phyloP scores from a whole-genome alignment of 2,113 vertebrate species.

The Ailuropoda melanoleuca region DNA sequence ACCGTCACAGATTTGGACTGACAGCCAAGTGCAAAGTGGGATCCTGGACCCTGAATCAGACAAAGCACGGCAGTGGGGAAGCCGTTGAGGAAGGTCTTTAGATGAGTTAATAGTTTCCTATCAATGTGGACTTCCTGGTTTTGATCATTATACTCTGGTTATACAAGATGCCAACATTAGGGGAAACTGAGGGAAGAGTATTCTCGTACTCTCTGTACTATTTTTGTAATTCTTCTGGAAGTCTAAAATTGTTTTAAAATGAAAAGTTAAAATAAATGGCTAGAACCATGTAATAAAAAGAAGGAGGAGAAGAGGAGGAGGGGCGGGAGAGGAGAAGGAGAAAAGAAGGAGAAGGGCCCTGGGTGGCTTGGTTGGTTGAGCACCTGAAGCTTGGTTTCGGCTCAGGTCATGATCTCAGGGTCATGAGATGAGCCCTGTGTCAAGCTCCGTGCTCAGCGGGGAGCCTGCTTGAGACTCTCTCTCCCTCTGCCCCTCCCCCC shows the following conservation, averaged over 20 bases:
- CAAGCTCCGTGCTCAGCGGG: not conserved
- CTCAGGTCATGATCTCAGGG: not conserved
- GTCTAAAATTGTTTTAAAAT: conserved; percentile 12
- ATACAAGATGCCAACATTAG: not conserved
- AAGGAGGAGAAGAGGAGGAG: not conserved
- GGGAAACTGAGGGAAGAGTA: not conserved
- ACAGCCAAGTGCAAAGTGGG: not conserved
- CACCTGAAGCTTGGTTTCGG: not conserved
- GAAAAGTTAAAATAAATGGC: not conserved
- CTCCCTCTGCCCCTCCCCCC: not conserved
- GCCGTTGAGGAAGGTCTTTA: not conserved
- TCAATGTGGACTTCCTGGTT: not conserved
- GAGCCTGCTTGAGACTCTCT: not conserved
- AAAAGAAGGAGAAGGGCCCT: not conserved
- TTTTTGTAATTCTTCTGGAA: not conserved
- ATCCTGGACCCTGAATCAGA: not conserved
- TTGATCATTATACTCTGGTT: not conserved
- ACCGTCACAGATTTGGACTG: not conserved
- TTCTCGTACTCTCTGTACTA: not conserved
- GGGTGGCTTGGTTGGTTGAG: not conserved
- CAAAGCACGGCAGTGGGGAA: not conserved
- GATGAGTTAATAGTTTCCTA: not conserved
- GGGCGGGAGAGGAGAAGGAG: not conserved
- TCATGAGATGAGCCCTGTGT: not conserved
- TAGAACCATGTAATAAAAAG: not conserved